Base-by-base conservation (phyloP, 2,888 invertebrate species). In the Tenthredo notha region DNA sequence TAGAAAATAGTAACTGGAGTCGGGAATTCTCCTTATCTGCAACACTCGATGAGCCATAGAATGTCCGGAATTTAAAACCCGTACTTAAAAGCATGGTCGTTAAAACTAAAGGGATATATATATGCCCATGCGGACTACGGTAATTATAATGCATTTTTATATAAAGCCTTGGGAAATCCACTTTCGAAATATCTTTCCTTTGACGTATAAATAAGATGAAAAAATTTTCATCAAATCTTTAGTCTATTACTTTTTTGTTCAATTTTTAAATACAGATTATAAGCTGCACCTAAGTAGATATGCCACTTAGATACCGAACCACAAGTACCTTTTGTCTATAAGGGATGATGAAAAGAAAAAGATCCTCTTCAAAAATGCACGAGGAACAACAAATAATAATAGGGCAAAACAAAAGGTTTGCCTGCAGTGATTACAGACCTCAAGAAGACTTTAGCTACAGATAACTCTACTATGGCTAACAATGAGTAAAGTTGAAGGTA, bases 1-100 rank as follows among this genome's bases (percentile, higher is more conserved):
- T 37, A 5, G 47, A 88, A 88, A 87, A 86, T 87, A 87, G 87
- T 80, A 86, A 85, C 86, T 58, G 85, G 2, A 37, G 86, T 61
- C 50, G 78, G 43, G 85, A 80, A 78, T 61, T 50, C 21, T 82
- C n/a, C 33, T 37, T 83, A 47, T 43, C 21, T 47, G 18, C 29
- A 43, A 84, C 29, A 50, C 84, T 84, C 33, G 77, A 77, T 9
- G 50, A 54, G 77, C 18, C 74, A 54, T 74, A 77, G 77, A 77
- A 77, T 50, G 29, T 77, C 77, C 25, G 77, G 54, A 47, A 77
- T 77, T 37, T 54, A 77, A 72, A 33, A 50, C 77, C 77, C 77
- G 77, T 50, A 77, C 54, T 54, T 77, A 77, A 77, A 33, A 50
- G 77, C 50, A 12, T 54, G 77, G 77, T 77, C 18, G 50, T 77